Base-by-base conservation (phyloP, 92 coral and sea anemone species). In the Phymanthus crucifer region DNA sequence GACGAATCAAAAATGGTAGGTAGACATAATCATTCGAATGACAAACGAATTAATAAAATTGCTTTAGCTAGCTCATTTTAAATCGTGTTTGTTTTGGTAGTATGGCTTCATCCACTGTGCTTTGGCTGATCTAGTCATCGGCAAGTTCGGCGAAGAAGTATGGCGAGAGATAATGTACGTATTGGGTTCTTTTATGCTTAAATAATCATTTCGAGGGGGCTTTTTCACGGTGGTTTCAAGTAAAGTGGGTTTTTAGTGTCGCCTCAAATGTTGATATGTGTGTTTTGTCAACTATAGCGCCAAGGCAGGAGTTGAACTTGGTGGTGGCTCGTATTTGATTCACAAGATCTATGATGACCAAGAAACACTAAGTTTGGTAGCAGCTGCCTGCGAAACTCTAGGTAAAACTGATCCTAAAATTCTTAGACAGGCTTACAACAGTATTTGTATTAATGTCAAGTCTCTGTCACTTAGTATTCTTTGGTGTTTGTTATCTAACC, bases 21-120 rank as follows among this genome's bases (percentile, higher is more conserved):
- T 79, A 67, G 69, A 40, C 47, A 61, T 40, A 38, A 24, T 23
- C 31, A 77, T 46, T 58, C 72, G 65, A 77, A 64, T 47, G 32
- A 70, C 48, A 33, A 35, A 23, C 56, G 46, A 64, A 61, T 54
- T 48, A 35, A 64, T 24, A 21, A 64, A 77, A 77, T 77, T 77
- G 72, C 40, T 77, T 57, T 21, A 32, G 40, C 72, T 77, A 32
- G 54, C 58, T 43, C 19, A 33, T 54, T 54, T 24, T 8, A 61
- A 27, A 61, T 77, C 66, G 35, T 84, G 32, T 76, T 32, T 83
- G 37, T 82, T 45, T 73, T 78, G 21, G 50, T 77, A 96, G 99
- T 96, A 96, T 32, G 99, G 99, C 31, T 96, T 96, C 81, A 88
- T 96, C 10, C 99, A 96, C 77, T 96, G 99, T 29, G 97, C 98